A percentile compares a stretch with the other conserved stretches of the same genome.
Conservation (phyloP, 2,113 vertebrate genomes). For the Nycticorax nycticorax region DNA sequence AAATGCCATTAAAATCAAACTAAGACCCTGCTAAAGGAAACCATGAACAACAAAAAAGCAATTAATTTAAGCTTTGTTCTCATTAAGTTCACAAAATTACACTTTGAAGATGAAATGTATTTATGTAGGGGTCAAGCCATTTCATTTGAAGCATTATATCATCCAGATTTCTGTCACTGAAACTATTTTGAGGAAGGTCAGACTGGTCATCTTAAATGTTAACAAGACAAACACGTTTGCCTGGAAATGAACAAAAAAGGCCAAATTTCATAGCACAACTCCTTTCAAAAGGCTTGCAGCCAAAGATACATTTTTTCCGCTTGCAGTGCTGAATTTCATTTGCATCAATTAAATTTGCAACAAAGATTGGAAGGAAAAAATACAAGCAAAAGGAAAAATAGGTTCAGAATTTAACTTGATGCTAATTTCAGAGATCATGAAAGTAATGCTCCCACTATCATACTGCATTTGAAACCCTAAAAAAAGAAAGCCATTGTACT, state of each 20-base stretch:
- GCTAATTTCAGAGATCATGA: background rate
- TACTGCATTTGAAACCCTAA: background rate
- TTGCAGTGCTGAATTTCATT: background rate
- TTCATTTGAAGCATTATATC: conserved; percentile 27
- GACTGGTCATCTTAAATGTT: background rate
- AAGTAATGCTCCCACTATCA: background rate
- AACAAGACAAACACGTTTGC: background rate
- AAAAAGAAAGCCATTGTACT: background rate
- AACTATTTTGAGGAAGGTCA: background rate
- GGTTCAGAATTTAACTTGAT: background rate
- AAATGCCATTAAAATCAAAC: conserved; percentile 40
- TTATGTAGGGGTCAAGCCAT: background rate
- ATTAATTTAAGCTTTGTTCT: conserved; percentile 64
- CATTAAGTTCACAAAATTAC: conserved; percentile 60
- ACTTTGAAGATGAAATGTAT: conserved; percentile 41
- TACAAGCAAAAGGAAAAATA: background rate
- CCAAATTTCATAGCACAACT: background rate
- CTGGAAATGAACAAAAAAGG: background rate
- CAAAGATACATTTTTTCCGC: background rate
- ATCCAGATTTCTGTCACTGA: background rate
- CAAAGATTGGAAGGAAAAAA: background rate
- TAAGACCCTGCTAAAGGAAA: conserved; percentile 23
- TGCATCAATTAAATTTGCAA: background rate
- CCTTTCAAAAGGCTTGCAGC: background rate
- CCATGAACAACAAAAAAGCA: background rate